These are phyloP conservation scores for Azorinus chamasolen DNA, from an alignment of 2,888 invertebrate genomes.

Conservation along the genomic window DNA sequence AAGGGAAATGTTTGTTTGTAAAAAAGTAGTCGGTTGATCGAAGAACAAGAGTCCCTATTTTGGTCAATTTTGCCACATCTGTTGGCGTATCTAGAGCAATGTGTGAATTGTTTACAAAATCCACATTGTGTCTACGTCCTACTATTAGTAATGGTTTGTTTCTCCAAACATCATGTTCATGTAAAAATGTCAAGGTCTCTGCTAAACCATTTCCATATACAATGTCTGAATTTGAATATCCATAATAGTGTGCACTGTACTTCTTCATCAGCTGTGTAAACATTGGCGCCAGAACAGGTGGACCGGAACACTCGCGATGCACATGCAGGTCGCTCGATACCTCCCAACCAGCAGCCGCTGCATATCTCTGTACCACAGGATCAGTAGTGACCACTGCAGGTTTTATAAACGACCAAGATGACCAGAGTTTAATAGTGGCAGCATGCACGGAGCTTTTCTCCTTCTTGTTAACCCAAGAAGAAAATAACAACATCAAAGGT, in stretches of 20 bases:
- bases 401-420: too few species aligned
- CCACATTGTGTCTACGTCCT: constrained; percentile 38
- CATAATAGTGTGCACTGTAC: constrained; percentile 33
- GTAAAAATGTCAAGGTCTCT: constrained; percentile 32
- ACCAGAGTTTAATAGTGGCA: too few species aligned
- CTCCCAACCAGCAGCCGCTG: constrained; percentile 12
- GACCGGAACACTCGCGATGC: constrained; percentile 22
- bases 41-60: constrained; percentile 25
- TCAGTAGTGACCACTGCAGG: too few species aligned
- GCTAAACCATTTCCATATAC: constrained; percentile 36
- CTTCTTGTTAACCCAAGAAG: constrained; percentile 14
- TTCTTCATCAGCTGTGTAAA: constrained; percentile 15
- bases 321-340: not conserved
- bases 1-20: constrained; percentile 41
- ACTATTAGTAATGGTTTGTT: constrained; percentile 30
- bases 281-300: constrained; percentile 24
- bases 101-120: constrained; percentile 22
- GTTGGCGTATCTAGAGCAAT: constrained; percentile 8
- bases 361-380: not conserved
- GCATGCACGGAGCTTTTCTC: too few species aligned
- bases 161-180: constrained; percentile 16
- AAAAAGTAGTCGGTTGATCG: constrained; percentile 50
- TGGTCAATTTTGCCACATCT: constrained; percentile 10
- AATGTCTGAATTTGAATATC: constrained; percentile 44
- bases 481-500: constrained; percentile 37